Conservation (phyloP, 2,888 invertebrate species). For the Amphipoea oculea region DNA sequence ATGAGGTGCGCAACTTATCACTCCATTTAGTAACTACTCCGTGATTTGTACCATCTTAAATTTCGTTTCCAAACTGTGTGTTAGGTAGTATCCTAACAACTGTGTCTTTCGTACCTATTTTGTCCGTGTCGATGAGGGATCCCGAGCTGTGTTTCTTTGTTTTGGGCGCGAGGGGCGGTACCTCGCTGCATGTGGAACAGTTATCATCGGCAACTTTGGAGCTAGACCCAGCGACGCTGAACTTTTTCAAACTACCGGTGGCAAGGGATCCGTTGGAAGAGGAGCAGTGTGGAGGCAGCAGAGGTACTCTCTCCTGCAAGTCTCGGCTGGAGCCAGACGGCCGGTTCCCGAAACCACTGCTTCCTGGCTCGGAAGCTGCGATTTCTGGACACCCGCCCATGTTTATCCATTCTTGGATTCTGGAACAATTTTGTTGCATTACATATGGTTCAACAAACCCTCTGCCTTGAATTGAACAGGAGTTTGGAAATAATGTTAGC, state of each 20-base stretch:
- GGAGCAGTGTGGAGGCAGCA: constrained; percentile 86
- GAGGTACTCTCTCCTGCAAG: constrained; percentile 84
- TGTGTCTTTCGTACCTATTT: constrained; percentile 84
- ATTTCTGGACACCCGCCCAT: constrained; percentile 84
- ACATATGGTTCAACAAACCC: neutral
- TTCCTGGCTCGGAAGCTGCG: constrained; percentile 79
- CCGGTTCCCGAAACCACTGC: constrained; percentile 78
- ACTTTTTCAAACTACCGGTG: constrained; percentile 85
- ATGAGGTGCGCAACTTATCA: neutral
- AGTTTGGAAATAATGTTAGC: neutral
- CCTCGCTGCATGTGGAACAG: constrained; percentile 86
- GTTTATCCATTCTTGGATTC: constrained; percentile 85
- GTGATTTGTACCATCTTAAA: constrained; percentile 69
- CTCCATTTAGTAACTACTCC: constrained; percentile 48
- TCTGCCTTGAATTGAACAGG: neutral
- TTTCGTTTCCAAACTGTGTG: constrained; percentile 84
- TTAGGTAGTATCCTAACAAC: constrained; percentile 87
- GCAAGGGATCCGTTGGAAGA: constrained; percentile 87
- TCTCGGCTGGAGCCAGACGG: constrained; percentile 80
- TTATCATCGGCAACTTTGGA: constrained; percentile 82
- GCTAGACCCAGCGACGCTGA: constrained; percentile 81
- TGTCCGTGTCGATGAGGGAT: constrained; percentile 86
- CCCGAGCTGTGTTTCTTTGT: constrained; percentile 87
- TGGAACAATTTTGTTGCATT: constrained; percentile 37
- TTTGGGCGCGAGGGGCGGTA: constrained; percentile 84